Percentiles rank a stretch among this genome's conserved stretches.
Conservation (phyloP, 2,888 invertebrate genomes). For the Lasioglossum figueresi region DNA sequence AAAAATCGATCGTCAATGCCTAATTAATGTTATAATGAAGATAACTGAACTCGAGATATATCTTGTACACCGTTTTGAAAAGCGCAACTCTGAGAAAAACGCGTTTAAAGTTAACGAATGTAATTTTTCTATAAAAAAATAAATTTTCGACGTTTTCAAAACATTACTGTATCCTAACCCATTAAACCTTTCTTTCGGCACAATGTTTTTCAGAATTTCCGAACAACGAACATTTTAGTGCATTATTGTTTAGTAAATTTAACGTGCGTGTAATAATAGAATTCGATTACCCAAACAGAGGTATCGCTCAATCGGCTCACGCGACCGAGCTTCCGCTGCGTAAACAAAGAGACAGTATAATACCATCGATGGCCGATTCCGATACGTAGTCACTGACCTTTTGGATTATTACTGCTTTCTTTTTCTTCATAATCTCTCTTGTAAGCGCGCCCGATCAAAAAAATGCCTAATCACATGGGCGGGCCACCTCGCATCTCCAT, state of each 20-base stretch:
- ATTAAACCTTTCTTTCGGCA: too few species aligned
- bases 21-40: too few species aligned
- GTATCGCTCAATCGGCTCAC: neutral
- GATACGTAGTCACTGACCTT: slow-evolving; percentile 21
- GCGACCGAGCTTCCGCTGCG: neutral
- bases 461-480: slow-evolving; percentile 63
- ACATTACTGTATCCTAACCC: too few species aligned
- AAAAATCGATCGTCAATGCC: too few species aligned
- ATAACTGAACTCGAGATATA: too few species aligned
- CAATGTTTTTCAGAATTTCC: too few species aligned
- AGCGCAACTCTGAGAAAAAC: too few species aligned
- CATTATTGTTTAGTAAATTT: neutral
- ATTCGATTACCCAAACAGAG: neutral
- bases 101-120: too few species aligned
- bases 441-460: slow-evolving; percentile 13
- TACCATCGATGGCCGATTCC: neutral
- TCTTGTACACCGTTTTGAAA: too few species aligned
- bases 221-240: too few species aligned
- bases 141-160: too few species aligned
- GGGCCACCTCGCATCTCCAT: slow-evolving; percentile 42
- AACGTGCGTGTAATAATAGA: neutral
- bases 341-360: neutral
- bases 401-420: slow-evolving; percentile 7
- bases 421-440: slow-evolving; percentile 34
- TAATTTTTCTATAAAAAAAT: too few species aligned